Conservation (phyloP, 1,140 invertebrate genomes). For the Copidosoma floridanum region DNA sequence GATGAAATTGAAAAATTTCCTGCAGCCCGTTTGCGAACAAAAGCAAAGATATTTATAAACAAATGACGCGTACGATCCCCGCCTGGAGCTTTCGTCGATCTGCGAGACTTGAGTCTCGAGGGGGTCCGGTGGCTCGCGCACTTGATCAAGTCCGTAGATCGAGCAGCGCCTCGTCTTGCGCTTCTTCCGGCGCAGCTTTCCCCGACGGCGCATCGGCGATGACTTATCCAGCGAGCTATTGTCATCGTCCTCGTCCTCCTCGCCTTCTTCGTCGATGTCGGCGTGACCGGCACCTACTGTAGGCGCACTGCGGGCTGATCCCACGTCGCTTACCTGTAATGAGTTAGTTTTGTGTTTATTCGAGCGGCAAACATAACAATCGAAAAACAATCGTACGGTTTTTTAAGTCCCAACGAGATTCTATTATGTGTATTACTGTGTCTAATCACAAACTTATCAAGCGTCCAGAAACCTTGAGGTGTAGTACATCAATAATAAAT, state of each 20-base stretch:
- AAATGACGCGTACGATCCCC: constrained; percentile 44
- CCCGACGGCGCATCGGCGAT: constrained; percentile 31
- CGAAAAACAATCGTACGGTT: no score
- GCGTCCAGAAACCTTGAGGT: no score
- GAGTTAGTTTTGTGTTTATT: neutral
- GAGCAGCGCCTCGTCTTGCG: constrained; percentile 48
- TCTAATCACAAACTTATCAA: no score
- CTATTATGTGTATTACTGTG: no score
- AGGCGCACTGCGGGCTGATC: constrained; percentile 22
- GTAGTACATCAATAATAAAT: no score
- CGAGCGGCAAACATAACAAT: constrained; percentile 1
- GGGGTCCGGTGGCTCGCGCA: constrained; percentile 51
- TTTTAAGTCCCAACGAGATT: no score
- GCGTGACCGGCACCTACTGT: neutral
- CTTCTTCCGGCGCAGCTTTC: constrained; percentile 47
- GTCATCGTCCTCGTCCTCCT: constrained; percentile 31
- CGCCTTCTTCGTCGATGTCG: constrained; percentile 36
- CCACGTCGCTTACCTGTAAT: constrained; percentile 3
- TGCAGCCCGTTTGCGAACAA: no score
- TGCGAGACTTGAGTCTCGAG: constrained; percentile 51
- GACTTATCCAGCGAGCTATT: neutral
- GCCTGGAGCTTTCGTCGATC: constrained; percentile 39
- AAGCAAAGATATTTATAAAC: no score
- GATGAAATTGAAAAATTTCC: no score
- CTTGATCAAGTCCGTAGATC: constrained; percentile 50